Conservation (phyloP, 2,113 vertebrate species). For the Leptosomus discolor region DNA sequence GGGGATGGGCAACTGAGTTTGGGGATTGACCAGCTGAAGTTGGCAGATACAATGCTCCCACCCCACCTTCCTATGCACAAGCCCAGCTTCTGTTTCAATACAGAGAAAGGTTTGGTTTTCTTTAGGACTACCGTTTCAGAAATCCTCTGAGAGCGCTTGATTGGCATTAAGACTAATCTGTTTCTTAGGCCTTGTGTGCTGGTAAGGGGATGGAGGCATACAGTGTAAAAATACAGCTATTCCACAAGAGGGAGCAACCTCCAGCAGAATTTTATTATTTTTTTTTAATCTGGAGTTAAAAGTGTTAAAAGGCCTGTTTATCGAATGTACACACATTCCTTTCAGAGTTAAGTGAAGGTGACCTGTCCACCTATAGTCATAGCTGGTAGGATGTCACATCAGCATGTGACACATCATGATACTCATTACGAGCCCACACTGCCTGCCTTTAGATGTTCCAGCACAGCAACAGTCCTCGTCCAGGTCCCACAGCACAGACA, state of each 20-base stretch:
- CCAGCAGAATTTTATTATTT: not conserved
- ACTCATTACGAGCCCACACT: no score
- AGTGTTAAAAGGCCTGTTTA: not conserved
- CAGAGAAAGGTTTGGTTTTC: not conserved
- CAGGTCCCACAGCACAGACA: no score
- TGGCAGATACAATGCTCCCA: not conserved
- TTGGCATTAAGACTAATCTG: not conserved
- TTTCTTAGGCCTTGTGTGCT: not conserved
- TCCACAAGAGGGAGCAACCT: slow-evolving; percentile 36
- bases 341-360: no score
- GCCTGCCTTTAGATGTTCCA: no score
- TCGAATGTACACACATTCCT: no score
- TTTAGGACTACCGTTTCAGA: not conserved
- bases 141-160: not conserved
- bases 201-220: not conserved
- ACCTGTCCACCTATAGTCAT: no score
- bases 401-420: no score
- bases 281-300: not conserved
- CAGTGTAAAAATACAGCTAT: not conserved
- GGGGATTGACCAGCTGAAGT: not conserved
- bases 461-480: no score
- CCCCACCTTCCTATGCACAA: not conserved
- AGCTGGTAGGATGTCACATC: no score
- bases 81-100: not conserved
- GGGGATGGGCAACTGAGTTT: not conserved